phyloP scores from a whole-genome alignment of 64 coral and sea anemone genomes.

The Acropora yongei region DNA sequence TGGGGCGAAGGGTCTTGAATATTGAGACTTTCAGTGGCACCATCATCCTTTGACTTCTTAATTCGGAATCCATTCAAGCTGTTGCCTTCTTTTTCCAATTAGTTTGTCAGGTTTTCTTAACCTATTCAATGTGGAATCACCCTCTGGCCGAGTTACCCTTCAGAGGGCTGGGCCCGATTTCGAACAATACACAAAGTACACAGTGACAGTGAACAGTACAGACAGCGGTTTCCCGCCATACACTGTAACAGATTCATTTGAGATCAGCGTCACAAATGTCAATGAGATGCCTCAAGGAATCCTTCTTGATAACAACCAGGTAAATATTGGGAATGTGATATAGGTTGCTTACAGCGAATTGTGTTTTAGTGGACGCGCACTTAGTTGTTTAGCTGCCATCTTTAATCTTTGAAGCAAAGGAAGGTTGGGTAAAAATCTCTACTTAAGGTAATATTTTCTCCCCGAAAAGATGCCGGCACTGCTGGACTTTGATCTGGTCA shows the following conservation, averaged over 20 bases:
- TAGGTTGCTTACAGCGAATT: too few species aligned
- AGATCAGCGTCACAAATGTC: conserved; percentile 69
- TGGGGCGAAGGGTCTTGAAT: too few species aligned
- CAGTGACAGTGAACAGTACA: conserved; percentile 64
- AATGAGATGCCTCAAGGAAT: conserved; percentile 82
- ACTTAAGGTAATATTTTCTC: too few species aligned
- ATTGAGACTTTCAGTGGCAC: too few species aligned
- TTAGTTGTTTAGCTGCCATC: too few species aligned
- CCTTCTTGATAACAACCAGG: conserved; percentile 55
- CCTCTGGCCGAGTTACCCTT: conserved; percentile 63
- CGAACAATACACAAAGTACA: conserved; percentile 72
- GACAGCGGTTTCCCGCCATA: conserved; percentile 87
- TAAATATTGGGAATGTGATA: background rate
- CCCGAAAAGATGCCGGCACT: too few species aligned
- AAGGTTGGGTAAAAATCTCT: too few species aligned
- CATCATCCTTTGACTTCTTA: too few species aligned
- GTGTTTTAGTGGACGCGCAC: too few species aligned
- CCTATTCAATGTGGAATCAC: conserved; percentile 66
- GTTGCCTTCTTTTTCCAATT: background rate
- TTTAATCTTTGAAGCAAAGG: too few species aligned
- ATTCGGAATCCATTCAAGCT: background rate
- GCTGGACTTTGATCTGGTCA: too few species aligned
- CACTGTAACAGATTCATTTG: conserved; percentile 68
- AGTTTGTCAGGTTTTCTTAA: background rate
- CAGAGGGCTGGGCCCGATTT: conserved; percentile 61